Percentiles rank a stretch among this genome's conserved stretches.
phyloP scores from a whole-genome alignment of 2,888 invertebrate species.

The Lepetodrilus schrolli region DNA sequence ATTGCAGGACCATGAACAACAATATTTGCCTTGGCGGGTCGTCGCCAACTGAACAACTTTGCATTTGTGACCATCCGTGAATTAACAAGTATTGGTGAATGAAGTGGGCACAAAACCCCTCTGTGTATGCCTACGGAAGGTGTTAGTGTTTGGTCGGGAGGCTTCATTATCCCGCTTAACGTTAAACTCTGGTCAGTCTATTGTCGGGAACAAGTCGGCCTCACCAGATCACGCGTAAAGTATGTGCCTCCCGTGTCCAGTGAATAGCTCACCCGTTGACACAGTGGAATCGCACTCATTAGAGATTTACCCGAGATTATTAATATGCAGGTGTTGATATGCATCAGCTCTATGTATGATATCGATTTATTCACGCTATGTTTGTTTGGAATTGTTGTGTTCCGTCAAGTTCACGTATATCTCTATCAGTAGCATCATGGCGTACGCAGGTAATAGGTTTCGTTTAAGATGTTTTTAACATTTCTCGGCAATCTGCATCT shows the following conservation, averaged over 20 bases:
- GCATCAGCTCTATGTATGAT: too few relatives aligned
- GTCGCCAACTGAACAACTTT: neutral
- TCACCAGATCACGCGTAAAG: neutral
- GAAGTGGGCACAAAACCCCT: neutral
- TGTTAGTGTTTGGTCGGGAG: neutral
- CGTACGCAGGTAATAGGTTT: too few relatives aligned
- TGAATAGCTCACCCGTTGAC: neutral
- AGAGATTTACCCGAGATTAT: slow-evolving; percentile 4
- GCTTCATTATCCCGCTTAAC: slow-evolving; percentile 14
- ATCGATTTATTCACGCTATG: too few relatives aligned
- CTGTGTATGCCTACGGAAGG: neutral
- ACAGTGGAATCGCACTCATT: neutral
- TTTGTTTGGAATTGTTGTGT: too few relatives aligned
- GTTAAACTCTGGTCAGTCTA: slow-evolving; percentile 1
- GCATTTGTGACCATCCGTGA: neutral
- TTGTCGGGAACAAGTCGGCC: neutral
- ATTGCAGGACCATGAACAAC: slow-evolving; percentile 15
- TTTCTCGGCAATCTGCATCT: too few relatives aligned
- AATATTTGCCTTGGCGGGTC: neutral
- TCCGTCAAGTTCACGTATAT: too few relatives aligned
- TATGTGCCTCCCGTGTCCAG: neutral
- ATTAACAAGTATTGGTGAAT: neutral
- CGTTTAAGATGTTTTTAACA: too few relatives aligned
- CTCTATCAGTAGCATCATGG: too few relatives aligned
- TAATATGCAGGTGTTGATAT: neutral